These are phyloP conservation scores for Lophura swinhoii DNA, from an alignment of 2,797 vertebrate genomes.

Conservation along the genomic window DNA sequence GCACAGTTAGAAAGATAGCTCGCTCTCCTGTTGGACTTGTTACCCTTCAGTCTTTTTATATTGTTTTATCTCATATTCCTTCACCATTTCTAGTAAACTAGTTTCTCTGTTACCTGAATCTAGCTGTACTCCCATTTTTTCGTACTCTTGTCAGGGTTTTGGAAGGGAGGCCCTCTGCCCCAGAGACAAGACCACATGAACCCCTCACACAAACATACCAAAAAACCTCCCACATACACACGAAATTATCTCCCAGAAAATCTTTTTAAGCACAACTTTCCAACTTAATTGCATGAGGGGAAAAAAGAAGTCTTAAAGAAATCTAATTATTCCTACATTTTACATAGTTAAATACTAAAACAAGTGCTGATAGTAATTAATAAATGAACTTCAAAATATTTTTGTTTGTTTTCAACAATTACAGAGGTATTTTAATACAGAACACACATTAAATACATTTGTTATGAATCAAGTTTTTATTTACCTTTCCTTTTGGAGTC, in stretches of 20 bases:
- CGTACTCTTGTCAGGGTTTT: no score
- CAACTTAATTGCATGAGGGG: background rate
- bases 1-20: no score
- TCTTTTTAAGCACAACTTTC: background rate
- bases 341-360: background rate
- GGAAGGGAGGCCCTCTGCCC: no score
- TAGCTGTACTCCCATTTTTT: no score
- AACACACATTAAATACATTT: background rate
- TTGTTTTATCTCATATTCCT: no score
- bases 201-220: background rate
- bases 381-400: background rate
- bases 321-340: background rate
- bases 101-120: no score
- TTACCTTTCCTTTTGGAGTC: slow-evolving; percentile 74
- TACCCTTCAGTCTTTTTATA: no score
- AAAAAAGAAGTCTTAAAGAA: background rate
- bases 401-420: background rate
- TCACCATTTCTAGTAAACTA: no score
- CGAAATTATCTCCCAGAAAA: background rate
- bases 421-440: background rate
- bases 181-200: no score
- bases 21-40: no score
- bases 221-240: background rate
- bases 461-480: background rate
- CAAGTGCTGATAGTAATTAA: background rate